Evolutionary conservation across 2,888 invertebrate genomes (phyloP).

Genomic region (Hymenopus coronatus): DNA sequence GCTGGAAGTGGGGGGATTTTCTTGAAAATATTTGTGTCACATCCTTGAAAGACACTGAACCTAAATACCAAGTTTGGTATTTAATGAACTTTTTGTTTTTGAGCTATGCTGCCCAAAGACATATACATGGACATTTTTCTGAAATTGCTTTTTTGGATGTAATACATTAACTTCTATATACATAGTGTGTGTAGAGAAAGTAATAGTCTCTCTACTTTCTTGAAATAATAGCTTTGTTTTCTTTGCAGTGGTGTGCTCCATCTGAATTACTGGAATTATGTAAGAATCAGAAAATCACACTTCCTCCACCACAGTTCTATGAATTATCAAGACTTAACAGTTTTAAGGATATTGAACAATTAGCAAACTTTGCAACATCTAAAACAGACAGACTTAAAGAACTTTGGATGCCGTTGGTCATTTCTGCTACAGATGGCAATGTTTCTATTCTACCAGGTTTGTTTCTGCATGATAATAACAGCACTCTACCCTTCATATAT

Average conservation of each 20-base stretch:
- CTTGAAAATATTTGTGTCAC: no score
- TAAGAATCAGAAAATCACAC: constrained; percentile 46
- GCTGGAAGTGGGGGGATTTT: no score
- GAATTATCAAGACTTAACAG: constrained; percentile 64
- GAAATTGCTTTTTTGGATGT: no score
- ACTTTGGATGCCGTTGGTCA: constrained; percentile 54
- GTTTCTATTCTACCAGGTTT: constrained; percentile 61
- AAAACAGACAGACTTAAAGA: constrained; percentile 56
- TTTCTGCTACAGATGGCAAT: constrained; percentile 58
- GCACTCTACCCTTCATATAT: no score
- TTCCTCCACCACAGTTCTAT: constrained; percentile 76
- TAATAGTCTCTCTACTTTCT: no score
- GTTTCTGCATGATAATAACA: not conserved
- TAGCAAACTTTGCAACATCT: constrained; percentile 58
- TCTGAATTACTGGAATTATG: constrained; percentile 50
- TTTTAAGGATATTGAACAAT: constrained; percentile 54
- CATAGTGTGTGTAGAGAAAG: no score
- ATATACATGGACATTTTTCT: no score
- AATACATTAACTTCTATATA: no score
- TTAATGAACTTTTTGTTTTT: no score
- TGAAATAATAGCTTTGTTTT: not conserved
- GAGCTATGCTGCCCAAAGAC: no score
- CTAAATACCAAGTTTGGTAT: no score
- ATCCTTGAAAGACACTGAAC: no score
- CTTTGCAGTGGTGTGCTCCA: constrained; percentile 64